Evolutionary conservation across 2,113 vertebrate genomes (phyloP).

Genomic region (Pygathrix nemaeus): DNA sequence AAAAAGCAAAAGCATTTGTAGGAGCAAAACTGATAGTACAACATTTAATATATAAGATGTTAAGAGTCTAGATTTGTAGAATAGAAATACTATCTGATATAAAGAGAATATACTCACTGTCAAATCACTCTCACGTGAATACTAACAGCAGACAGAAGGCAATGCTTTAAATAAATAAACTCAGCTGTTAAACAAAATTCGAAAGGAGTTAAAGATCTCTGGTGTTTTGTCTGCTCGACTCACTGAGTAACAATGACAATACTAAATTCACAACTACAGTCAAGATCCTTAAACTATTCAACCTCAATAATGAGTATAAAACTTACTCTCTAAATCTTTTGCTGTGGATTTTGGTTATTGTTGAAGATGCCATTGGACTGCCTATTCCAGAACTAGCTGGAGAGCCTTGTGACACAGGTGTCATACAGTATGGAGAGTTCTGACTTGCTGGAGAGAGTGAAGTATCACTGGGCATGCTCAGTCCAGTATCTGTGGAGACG

Average conservation of each 20-base stretch:
- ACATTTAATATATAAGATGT: not conserved
- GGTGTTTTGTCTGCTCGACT: not conserved
- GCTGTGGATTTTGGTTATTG: conserved; percentile 99
- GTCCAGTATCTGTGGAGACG: conserved; percentile 85
- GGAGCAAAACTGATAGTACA: not conserved
- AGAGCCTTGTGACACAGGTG: conserved; percentile 97
- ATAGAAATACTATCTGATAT: not conserved
- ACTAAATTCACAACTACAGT: not conserved
- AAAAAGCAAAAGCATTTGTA: not conserved
- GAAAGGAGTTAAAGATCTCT: not conserved
- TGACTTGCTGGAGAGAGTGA: conserved; percentile 98
- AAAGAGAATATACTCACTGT: not conserved
- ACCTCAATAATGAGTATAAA: not conserved
- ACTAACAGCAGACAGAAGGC: not conserved
- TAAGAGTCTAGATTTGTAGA: not conserved
- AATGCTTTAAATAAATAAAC: not conserved
- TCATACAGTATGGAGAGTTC: conserved; percentile 99
- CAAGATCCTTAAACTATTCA: conserved; percentile 4
- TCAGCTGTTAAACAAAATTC: not conserved
- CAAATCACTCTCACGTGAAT: not conserved
- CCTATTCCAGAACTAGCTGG: conserved; percentile 97
- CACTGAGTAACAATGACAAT: not conserved
- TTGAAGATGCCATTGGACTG: conserved; percentile 97
- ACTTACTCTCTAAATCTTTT: conserved; percentile 98
- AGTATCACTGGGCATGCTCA: conserved; percentile 96